Evolutionary conservation across 2,113 vertebrate genomes (phyloP).

Genomic region (Cygnus buccinator): DNA sequence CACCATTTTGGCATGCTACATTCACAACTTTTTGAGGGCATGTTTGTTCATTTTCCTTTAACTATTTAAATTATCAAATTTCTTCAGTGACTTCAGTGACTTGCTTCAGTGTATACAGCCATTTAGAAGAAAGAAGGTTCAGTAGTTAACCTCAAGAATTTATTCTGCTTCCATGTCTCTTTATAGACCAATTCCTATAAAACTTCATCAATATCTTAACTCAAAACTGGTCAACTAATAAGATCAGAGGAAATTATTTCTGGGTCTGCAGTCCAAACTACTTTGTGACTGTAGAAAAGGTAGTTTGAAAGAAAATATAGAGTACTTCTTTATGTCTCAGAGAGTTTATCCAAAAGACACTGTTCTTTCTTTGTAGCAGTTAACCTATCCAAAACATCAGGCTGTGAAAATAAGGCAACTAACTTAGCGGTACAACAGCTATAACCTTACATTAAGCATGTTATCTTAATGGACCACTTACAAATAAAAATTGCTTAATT

Average conservation of each 20-base stretch:
- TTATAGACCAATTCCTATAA: background rate
- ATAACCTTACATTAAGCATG: background rate
- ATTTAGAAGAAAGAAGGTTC: background rate
- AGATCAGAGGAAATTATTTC: background rate
- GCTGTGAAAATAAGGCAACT: background rate
- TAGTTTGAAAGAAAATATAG: background rate
- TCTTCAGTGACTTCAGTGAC: background rate
- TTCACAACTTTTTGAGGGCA: background rate
- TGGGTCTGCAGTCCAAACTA: background rate
- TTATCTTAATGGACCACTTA: background rate
- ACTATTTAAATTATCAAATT: background rate
- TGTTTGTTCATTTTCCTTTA: background rate
- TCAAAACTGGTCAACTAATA: background rate
- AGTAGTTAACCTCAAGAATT: background rate
- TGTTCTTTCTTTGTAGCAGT: background rate
- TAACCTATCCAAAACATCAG: background rate
- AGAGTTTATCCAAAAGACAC: background rate
- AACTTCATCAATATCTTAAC: background rate
- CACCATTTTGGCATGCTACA: background rate
- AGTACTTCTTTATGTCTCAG: background rate
- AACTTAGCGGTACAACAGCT: background rate
- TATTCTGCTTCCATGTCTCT: background rate
- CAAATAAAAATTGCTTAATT: background rate
- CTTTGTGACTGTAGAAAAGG: background rate
- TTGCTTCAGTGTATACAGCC: background rate